Conservation (phyloP, 2,113 vertebrate species). For the Tragelaphus buxtoni region DNA sequence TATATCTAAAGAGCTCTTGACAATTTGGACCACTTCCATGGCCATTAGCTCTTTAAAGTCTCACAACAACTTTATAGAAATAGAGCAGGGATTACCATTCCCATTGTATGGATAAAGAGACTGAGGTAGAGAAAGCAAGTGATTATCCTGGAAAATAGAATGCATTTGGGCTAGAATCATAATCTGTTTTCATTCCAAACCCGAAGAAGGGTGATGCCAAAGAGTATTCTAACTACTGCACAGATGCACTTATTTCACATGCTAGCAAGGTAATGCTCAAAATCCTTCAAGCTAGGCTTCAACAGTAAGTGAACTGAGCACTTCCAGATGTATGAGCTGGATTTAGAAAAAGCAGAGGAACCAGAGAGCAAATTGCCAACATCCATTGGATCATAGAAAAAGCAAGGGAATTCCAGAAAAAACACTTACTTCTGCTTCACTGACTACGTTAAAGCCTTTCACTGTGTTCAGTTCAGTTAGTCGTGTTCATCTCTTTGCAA, state of each 20-base stretch:
- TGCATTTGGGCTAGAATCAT: background rate
- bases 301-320: background rate
- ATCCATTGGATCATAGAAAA: background rate
- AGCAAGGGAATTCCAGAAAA: background rate
- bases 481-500: background rate
- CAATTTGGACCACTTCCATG: background rate
- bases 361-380: background rate
- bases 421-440: background rate
- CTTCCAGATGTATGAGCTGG: background rate
- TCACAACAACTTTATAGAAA: background rate
- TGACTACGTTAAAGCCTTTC: background rate
- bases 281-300: background rate
- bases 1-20: background rate
- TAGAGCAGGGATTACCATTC: background rate
- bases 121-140: background rate
- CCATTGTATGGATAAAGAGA: constrained; percentile 5
- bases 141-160: background rate
- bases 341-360: background rate
- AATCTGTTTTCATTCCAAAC: background rate
- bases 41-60: background rate
- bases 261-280: background rate
- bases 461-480: background rate
- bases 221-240: background rate
- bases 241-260: background rate
- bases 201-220: background rate